Percentiles rank a stretch among this genome's conserved stretches.
These are phyloP conservation scores for Garrulus glandarius DNA, from an alignment of 2,797 vertebrate species.

Conservation along the genomic window DNA sequence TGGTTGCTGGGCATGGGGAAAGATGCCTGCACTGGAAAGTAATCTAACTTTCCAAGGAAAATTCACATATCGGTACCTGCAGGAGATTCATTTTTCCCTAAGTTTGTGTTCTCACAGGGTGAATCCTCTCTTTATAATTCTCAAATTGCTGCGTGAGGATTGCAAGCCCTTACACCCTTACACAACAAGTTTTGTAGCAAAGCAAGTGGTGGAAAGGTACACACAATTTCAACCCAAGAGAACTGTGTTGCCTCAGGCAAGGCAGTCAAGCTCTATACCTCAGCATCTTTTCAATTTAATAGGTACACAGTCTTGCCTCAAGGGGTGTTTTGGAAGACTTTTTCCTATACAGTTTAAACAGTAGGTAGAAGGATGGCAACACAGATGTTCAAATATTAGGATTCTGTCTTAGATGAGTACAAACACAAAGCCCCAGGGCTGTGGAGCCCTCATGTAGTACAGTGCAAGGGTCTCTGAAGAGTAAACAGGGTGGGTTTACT, in stretches of 20 bases:
- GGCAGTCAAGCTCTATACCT: background rate
- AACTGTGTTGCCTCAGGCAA: slow-evolving; percentile 11
- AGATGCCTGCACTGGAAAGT: background rate
- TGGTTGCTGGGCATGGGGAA: background rate
- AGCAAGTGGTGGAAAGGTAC: background rate
- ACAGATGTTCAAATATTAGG: slow-evolving; percentile 53
- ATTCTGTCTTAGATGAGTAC: slow-evolving; percentile 13
- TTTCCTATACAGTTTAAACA: background rate
- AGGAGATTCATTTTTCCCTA: background rate
- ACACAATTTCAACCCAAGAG: background rate
- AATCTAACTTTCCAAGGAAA: background rate
- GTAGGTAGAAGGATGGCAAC: background rate
- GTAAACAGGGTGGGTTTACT: background rate
- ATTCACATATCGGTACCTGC: fast-evolving
- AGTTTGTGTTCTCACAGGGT: background rate
- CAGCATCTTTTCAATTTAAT: slow-evolving; percentile 3
- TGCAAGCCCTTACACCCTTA: background rate
- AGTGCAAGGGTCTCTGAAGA: background rate
- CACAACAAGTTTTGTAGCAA: background rate
- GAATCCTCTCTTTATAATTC: background rate
- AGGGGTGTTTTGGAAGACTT: background rate
- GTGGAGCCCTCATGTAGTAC: background rate
- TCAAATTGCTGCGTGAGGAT: background rate
- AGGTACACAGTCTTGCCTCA: background rate
- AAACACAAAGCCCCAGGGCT: background rate